These are phyloP conservation scores for Aricia artaxerxes DNA, from an alignment of 2,888 invertebrate genomes.

Conservation along the genomic window DNA sequence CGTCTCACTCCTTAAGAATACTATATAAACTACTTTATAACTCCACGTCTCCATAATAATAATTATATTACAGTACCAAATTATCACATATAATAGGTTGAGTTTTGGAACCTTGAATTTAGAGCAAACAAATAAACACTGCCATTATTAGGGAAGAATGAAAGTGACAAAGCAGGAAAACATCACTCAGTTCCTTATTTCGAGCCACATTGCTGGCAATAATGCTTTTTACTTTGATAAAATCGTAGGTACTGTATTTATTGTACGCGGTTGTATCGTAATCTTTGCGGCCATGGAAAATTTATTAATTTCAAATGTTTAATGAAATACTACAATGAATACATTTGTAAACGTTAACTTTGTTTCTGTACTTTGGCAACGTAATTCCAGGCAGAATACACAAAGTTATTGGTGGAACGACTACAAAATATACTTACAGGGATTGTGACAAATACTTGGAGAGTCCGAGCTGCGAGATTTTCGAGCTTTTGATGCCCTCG, in stretches of 20 bases:
- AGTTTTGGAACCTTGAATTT: background rate
- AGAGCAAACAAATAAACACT: background rate
- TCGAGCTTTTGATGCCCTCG: slow-evolving; percentile 88
- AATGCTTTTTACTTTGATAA: background rate
- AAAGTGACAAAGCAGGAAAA: slow-evolving; percentile 12
- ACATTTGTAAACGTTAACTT: background rate
- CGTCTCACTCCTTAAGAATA: no score
- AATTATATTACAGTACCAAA: background rate
- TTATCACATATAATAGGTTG: background rate
- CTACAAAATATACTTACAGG: slow-evolving; percentile 82
- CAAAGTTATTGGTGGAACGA: background rate
- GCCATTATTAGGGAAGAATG: background rate
- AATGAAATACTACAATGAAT: background rate
- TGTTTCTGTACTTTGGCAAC: background rate
- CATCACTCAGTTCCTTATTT: background rate
- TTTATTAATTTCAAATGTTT: background rate
- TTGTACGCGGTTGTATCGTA: background rate
- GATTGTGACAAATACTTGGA: slow-evolving; percentile 89
- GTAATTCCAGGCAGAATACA: background rate
- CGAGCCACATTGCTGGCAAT: background rate
- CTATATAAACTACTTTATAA: background rate
- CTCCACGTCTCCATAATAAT: background rate
- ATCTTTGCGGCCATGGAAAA: background rate
- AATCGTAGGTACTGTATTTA: no score
- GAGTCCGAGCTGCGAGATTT: slow-evolving; percentile 86